Conservation (phyloP, 2,113 vertebrate genomes). For the Phyllostomus hastatus region DNA sequence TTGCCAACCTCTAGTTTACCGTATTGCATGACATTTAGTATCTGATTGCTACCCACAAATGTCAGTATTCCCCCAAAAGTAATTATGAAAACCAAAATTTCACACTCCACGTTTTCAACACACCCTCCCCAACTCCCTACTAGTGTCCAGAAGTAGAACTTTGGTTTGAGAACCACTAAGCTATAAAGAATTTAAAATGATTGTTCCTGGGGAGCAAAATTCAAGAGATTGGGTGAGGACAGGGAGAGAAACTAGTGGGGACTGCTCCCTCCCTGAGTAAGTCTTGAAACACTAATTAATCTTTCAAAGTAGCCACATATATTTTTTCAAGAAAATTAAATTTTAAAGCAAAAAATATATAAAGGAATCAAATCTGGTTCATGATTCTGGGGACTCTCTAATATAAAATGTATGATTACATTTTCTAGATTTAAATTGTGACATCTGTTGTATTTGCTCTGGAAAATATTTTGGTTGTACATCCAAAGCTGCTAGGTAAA, state of each 20-base stretch:
- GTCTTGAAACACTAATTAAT: slow-evolving; percentile 2
- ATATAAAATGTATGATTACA: not conserved
- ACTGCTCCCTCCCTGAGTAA: not conserved
- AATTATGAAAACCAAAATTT: slow-evolving; percentile 18
- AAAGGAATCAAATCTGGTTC: not conserved
- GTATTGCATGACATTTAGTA: not conserved
- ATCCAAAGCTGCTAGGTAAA: not conserved
- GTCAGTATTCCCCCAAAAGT: not conserved
- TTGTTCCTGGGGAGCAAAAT: not conserved
- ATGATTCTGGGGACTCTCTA: not conserved
- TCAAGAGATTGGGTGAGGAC: not conserved
- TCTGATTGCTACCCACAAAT: not conserved
- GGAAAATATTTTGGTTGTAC: not conserved
- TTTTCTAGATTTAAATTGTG: not conserved
- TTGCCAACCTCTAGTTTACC: not conserved
- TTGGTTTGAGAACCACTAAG: not conserved
- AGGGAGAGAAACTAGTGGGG: not conserved
- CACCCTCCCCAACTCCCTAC: not conserved
- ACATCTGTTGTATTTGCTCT: not conserved
- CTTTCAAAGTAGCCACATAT: not conserved
- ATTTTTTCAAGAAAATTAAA: slow-evolving; percentile 21
- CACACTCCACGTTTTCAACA: not conserved
- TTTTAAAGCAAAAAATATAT: slow-evolving; percentile 24
- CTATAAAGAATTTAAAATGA: not conserved
- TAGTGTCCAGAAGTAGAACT: not conserved